Conservation (phyloP, 2,797 vertebrate species). For the Eulemur mongoz region DNA sequence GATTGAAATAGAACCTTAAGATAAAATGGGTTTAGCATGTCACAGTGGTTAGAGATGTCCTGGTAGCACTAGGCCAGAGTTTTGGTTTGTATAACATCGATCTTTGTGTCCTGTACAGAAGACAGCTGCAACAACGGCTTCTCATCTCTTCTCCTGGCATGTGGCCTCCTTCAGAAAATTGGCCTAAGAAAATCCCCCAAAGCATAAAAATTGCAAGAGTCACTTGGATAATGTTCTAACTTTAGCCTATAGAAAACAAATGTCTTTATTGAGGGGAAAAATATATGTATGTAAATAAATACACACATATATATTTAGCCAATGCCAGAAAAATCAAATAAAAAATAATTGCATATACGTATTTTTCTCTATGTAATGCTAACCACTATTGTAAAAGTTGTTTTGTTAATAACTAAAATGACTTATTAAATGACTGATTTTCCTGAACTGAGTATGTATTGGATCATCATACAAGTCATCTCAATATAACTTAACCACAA, state of each 20-base stretch:
- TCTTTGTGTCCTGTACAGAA: rapidly evolving
- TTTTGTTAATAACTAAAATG: not conserved
- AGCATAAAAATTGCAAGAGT: not conserved
- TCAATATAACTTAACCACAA: not conserved
- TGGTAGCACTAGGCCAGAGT: not conserved
- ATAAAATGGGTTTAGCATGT: not conserved
- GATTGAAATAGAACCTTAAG: not conserved
- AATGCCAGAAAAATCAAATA: not conserved
- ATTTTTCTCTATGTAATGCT: not conserved
- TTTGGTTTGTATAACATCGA: not conserved
- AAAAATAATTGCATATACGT: not conserved
- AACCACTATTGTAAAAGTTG: not conserved
- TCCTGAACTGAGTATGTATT: not conserved
- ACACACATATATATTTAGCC: not conserved
- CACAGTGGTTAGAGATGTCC: not conserved
- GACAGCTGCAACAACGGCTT: not conserved
- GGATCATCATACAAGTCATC: not conserved
- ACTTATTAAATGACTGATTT: not conserved
- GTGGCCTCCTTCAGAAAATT: not conserved
- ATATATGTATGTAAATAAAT: not conserved
- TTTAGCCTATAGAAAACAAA: not conserved
- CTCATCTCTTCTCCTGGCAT: not conserved
- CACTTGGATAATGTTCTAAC: not conserved
- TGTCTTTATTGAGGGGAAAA: not conserved
- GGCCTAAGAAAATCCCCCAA: not conserved